A percentile compares a stretch with the other conserved stretches of the same genome.
Evolutionary conservation across 1,140 invertebrate genomes (phyloP).

Genomic region (Lanistes nyassanus): DNA sequence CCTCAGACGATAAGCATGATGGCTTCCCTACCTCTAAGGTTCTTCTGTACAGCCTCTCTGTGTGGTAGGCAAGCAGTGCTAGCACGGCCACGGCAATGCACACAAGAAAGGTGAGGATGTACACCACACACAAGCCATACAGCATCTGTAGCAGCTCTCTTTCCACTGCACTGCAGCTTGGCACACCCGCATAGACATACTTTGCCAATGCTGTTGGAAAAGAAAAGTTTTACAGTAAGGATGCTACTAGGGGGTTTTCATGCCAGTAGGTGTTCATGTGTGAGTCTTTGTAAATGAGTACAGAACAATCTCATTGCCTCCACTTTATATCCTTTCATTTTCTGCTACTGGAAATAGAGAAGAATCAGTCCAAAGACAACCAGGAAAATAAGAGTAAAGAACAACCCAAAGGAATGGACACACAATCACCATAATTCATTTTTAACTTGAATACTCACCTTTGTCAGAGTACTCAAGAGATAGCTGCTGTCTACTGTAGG

Average conservation of each 20-base stretch:
- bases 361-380: too few relatives aligned
- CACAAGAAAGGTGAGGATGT: slow-evolving; percentile 29
- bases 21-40: slow-evolving; percentile 23
- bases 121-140: slow-evolving; percentile 37
- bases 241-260: background rate
- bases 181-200: slow-evolving; percentile 33
- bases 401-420: too few relatives aligned
- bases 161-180: slow-evolving; percentile 35
- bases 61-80: slow-evolving; percentile 37
- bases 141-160: slow-evolving; percentile 33
- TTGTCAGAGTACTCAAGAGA: slow-evolving; percentile 32
- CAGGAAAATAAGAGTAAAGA: too few relatives aligned
- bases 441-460: slow-evolving; percentile 28
- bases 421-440: too few relatives aligned
- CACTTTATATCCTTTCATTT: too few relatives aligned
- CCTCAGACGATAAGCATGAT: background rate
- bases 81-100: slow-evolving; percentile 31
- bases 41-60: slow-evolving; percentile 31
- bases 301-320: too few relatives aligned
- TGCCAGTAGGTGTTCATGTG: too few relatives aligned
- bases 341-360: too few relatives aligned
- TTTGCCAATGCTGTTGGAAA: slow-evolving; percentile 35
- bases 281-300: background rate
- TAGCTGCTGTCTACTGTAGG: slow-evolving; percentile 33
- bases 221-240: background rate